Evolutionary conservation across 1,140 invertebrate species (phyloP), one percentile per base, ranked within the genome.

Genomic region (Bombus terrestris): DNA sequence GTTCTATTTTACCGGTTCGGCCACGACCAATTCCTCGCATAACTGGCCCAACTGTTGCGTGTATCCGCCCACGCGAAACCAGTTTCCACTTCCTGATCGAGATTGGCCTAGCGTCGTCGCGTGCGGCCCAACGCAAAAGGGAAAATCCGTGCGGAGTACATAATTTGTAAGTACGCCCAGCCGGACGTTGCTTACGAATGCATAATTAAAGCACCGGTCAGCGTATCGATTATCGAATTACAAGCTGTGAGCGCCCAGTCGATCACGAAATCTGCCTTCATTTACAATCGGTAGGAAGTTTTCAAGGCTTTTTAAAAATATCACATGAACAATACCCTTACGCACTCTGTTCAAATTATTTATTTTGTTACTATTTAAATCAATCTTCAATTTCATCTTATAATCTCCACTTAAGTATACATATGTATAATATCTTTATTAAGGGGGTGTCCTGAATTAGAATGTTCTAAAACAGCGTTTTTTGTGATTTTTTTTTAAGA

Each of bases 31-130:
- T 84, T 79, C 83, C 47, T 62, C 76, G 83, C 83, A 72, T 84
- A 84, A 84, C 83, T 84, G 64, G 76, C 75, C 71, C 83, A 84
- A 84, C 76, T 79, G 83, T 84, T 84, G 76, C 83, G 83, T 84
- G 83, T 84, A 43, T 3, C 66, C 83, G 66, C 83, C 83, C 83
- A 84, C 83, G 66, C 68, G 68, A 79, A 69, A 79, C 75, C 76
- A 77, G 83, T 84, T 84, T 62, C 75, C 75, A 84, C 83, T 84
- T 84, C 83, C 83, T 84, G 83, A 84, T 84, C 83, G 83, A 62
- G 83, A 79, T 79, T 84, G 64, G 53, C 53, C 35, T 53, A 25
- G 32, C 13, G 75, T 84, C 75, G 83, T 84, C 83, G 83, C 83
- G 83, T 84, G 83, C 83, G 83, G 76, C 66, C 76, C 47, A 71